Evolutionary conservation across 1,140 invertebrate species (phyloP), one percentile per base, ranked within the genome.

Genomic region (Zaprionus gabonicus): DNA sequence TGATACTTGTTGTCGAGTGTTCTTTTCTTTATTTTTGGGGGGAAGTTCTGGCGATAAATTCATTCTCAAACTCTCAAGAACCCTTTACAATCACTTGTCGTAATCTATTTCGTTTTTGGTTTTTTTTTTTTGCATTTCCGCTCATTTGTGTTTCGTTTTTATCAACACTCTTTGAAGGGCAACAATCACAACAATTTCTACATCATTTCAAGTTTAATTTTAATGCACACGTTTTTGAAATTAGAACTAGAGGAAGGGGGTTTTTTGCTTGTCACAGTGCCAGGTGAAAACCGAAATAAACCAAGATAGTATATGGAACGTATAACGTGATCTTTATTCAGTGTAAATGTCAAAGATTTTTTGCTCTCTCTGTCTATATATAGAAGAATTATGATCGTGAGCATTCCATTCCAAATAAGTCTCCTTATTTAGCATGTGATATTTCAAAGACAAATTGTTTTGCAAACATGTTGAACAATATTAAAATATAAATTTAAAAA

Each of bases 261-360:
- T 44, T 23, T 55, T 38, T 58, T 38, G 51, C 44, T 67, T 85
- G 78, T 79, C 82, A 79, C 51, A 57, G 15, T 86, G 82, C 82
- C 82, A 85, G 82, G 75, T 85, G 68, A 81, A 81, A 79, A 79
- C 71, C 46, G 70, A 81, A 83, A 80, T 83, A 80, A 77, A 70
- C 46, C 38, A 7, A 41, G 15, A 41, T 38, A 17, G 7, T 31
- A 31, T 31, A 58, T 76, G 56, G 17, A 34, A 65, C 53, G 25
- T 59, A 71, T 57, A 65, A 44, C 62, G 81, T 51, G 71, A 60
- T 69, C 56, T 74, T 49, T 59, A 49, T 28, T 36, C 41, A 9
- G 41, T 46, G 41, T 46, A 46, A n/a, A 56, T 51, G 46, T 25
- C 46, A 25, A 51, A 51, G 46, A 51, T 51, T 20, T 25, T 41